Percentiles rank a stretch among this genome's conserved stretches.
Conservation (phyloP, 2,797 vertebrate genomes). For the Sebastes glaucus region DNA sequence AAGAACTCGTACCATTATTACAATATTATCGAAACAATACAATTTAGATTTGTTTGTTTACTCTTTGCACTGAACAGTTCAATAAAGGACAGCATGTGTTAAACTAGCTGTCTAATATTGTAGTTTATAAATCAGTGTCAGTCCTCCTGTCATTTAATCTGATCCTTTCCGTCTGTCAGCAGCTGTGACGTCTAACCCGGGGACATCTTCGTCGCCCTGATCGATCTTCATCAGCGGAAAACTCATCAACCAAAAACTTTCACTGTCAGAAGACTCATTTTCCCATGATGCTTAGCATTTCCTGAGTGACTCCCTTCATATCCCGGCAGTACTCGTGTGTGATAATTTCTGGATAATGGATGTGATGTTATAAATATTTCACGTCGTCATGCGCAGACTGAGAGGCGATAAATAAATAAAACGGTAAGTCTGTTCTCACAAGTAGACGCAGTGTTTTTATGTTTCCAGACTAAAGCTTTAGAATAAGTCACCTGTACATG, state of each 20-base stretch:
- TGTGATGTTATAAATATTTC: constrained; percentile 6
- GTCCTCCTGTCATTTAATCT: not conserved
- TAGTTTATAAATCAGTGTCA: too few species aligned
- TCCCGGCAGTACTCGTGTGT: not conserved
- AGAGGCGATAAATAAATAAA: not conserved
- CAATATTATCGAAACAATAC: too few species aligned
- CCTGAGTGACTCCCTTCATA: not conserved
- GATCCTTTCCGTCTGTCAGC: not conserved
- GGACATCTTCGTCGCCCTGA: not conserved
- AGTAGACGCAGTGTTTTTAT: not conserved
- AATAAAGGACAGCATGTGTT: too few species aligned
- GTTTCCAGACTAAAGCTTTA: not conserved
- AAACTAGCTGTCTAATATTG: too few species aligned
- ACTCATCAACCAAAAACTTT: not conserved
- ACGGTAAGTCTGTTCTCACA: not conserved
- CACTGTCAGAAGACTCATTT: not conserved
- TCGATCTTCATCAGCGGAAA: not conserved
- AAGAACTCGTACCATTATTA: too few species aligned
- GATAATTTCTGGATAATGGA: constrained; percentile 7
- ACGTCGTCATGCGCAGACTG: not conserved
- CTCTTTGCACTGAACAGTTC: too few species aligned
- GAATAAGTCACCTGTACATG: not conserved
- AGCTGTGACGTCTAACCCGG: not conserved
- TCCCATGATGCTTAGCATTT: constrained; percentile 9
- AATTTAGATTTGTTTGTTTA: too few species aligned